These are phyloP conservation scores for Sapajus apella DNA, from an alignment of 2,113 vertebrate species.

Conservation along the genomic window DNA sequence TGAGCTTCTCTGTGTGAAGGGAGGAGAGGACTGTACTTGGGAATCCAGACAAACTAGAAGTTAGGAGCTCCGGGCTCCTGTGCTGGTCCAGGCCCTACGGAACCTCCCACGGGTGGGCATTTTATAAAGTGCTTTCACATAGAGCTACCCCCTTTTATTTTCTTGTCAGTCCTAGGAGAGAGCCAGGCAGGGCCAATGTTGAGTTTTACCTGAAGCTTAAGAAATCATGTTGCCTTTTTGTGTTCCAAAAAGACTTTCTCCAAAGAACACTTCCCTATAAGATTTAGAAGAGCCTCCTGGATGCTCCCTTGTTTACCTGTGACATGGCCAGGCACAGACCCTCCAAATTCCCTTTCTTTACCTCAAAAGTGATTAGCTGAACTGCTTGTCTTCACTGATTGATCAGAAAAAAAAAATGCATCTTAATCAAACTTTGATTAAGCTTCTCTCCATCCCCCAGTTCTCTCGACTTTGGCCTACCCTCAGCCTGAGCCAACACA, in stretches of 20 bases:
- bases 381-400: background rate
- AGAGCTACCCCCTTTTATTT: background rate
- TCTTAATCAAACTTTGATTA: background rate
- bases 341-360: background rate
- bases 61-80: background rate
- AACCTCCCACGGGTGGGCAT: background rate
- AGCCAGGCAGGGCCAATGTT: background rate
- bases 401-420: background rate
- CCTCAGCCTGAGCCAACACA: background rate
- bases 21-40: background rate
- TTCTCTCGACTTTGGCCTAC: rapidly evolving
- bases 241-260: background rate
- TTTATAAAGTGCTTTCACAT: background rate
- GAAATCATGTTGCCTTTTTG: background rate
- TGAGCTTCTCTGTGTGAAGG: background rate
- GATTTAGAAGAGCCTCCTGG: background rate
- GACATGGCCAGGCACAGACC: background rate
- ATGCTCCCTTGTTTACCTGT: background rate
- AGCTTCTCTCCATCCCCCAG: background rate
- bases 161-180: background rate
- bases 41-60: background rate
- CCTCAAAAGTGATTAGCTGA: background rate
- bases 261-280: background rate
- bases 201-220: background rate
- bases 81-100: background rate